Evolutionary conservation across 1,140 invertebrate genomes (phyloP), one percentile per base, ranked within the genome.

Genomic region (Formica selysi): DNA sequence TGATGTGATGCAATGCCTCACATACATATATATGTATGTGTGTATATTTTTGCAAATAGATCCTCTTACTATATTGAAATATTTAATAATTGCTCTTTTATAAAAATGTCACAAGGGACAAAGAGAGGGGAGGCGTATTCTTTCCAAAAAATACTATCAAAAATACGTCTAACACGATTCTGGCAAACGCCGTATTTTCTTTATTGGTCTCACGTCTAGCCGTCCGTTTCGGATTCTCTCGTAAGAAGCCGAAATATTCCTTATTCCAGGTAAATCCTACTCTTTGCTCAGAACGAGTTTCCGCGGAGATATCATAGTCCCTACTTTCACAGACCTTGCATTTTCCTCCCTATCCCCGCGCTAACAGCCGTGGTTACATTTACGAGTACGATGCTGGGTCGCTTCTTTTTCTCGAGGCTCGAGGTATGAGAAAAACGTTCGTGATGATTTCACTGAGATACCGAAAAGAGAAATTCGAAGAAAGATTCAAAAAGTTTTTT

Each of bases 231-330:
- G 51, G 16, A 80, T 76, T 51, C 59, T 32, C 16, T 32, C 44
- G 62, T 62, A 74, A 83, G 79, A 36, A 48, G 19, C 19, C 32
- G 68, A 68, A 74, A 89, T 89, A 90, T 89, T 90, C 64, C 70
- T 83, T 76, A 85, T 87, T 74, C 70, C 78, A 32, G 78, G 78
- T 83, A 87, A 84, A 90, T 85, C 48, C 54, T 22, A 62, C 85
- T 83, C 71, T 80, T 79, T 85, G 48, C 85, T 29, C 44, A 11
- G 29, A 84, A 86, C 73, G 81, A 79, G 76, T 68, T 81, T 61
- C 67, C 67, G 11, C 59, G 36, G 26, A 57, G 54, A 65, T 89
- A 64, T 71, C 76, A 57, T 44, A 76, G 38, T 2, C 38, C 7
- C 38, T 64, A 36, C 67, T 73, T 54, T 84, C 80, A 61, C 51